These are phyloP conservation scores for Dendroctonus valens DNA, from an alignment of 1,140 invertebrate species.

Conservation along the genomic window DNA sequence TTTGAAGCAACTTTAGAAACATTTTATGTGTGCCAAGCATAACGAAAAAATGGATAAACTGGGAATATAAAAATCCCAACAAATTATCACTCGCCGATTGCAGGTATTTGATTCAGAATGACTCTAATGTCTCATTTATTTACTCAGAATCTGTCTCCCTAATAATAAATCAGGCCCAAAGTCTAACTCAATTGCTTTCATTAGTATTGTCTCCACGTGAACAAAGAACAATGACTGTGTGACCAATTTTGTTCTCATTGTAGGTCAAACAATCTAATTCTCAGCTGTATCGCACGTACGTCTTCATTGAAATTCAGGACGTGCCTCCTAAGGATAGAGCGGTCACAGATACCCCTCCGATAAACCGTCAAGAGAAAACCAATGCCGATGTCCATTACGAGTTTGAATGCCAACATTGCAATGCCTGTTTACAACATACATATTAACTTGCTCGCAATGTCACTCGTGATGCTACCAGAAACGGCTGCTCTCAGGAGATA, in stretches of 20 bases:
- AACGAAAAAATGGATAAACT: too few relatives aligned
- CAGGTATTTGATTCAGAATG: too few relatives aligned
- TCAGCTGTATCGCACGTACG: slow-evolving; percentile 7
- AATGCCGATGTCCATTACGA: slow-evolving; percentile 14
- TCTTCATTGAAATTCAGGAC: slow-evolving; percentile 25
- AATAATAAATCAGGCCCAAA: not conserved
- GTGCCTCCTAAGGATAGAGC: slow-evolving; percentile 17
- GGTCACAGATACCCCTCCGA: slow-evolving; percentile 8
- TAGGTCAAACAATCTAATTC: slow-evolving; percentile 21
- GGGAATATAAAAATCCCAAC: too few relatives aligned
- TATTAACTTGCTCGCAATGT: slow-evolving; percentile 19
- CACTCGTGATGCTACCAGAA: slow-evolving; percentile 9
- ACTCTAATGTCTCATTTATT: too few relatives aligned
- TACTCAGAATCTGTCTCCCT: too few relatives aligned
- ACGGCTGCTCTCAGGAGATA: slow-evolving; percentile 9
- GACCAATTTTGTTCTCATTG: slow-evolving; percentile 1
- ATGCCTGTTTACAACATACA: slow-evolving; percentile 20
- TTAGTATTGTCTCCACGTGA: not conserved
- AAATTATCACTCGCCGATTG: too few relatives aligned
- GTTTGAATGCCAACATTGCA: slow-evolving; percentile 17
- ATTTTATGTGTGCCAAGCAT: too few relatives aligned
- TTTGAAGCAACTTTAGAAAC: too few relatives aligned
- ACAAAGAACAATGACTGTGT: slow-evolving; percentile 1
- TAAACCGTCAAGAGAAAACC: slow-evolving; percentile 15
- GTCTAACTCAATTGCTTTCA: not conserved